Conservation (phyloP, 2,888 invertebrate genomes). For the Parelbella ahira region DNA sequence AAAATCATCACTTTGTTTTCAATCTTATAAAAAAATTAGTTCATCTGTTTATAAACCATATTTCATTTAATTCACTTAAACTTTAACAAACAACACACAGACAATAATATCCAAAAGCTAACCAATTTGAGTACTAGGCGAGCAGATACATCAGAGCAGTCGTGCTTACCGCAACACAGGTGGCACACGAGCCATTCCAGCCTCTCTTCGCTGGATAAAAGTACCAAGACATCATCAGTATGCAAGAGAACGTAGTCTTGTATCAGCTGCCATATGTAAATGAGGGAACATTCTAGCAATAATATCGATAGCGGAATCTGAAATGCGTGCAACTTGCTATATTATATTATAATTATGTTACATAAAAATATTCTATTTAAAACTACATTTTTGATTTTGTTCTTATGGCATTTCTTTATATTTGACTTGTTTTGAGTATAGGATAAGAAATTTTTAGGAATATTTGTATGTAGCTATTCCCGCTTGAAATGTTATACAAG, state of each 20-base stretch:
- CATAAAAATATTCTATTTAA: neutral
- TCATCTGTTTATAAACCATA: too few species aligned
- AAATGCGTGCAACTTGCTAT: slow-evolving; percentile 25
- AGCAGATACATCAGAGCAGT: slow-evolving; percentile 44
- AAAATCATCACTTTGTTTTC: too few species aligned
- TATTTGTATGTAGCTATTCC: too few species aligned
- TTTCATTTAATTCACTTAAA: slow-evolving; percentile 2
- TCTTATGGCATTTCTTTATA: too few species aligned
- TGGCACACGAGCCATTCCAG: slow-evolving; percentile 51
- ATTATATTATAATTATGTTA: neutral
- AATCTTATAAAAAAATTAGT: too few species aligned
- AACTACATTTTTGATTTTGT: too few species aligned
- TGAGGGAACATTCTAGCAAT: slow-evolving; percentile 45
- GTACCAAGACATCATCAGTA: slow-evolving; percentile 47
- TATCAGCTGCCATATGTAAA: slow-evolving; percentile 44
- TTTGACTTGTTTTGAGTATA: too few species aligned
- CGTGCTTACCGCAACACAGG: slow-evolving; percentile 42
- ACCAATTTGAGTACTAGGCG: slow-evolving; percentile 39
- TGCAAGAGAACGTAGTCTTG: slow-evolving; percentile 41
- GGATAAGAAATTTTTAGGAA: too few species aligned
- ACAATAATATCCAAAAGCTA: slow-evolving; percentile 43
- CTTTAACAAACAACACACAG: slow-evolving; percentile 32
- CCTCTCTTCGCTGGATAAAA: slow-evolving; percentile 38
- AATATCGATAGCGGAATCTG: slow-evolving; percentile 45
- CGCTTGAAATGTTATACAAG: too few species aligned